Base-by-base conservation (phyloP, 2,797 vertebrate genomes). In the Malacoraja senta region DNA sequence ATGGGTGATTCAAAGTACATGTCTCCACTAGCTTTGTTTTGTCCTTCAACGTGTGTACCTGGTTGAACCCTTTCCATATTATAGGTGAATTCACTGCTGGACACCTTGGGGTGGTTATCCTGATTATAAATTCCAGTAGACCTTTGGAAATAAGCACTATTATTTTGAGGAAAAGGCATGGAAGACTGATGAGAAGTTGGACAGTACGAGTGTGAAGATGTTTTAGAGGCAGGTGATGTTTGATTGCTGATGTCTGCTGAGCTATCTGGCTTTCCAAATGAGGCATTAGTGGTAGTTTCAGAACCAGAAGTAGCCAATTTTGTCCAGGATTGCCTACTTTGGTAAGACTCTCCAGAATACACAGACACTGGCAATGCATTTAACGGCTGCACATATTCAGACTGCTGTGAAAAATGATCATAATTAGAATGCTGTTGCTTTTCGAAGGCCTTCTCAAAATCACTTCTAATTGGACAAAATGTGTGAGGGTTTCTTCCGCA, bases 341-440 rank as follows among this genome's bases (percentile, higher is more conserved):
- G 94, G 79, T 96, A 95, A 71, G 95, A 94, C 81, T 95, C 96
- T 93, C 95, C 93, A 93, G 95, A 93, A 94, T 94, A 96, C 93
- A 95, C 94, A 84, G 95, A 79, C n/a, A 94, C 94, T 72, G 96
- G 94, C 63, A 96, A 94, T 58, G 96, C 74, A 38, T 96, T 96
- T 71, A 96, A 93, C 32, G 96, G 95, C 94, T 96, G 97, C 93
- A 96, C 96, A 94, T 96, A 96, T 7, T 97, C 97, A 79, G 95
- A 94, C 94, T 95, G 96, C 94, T 96, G 96, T 86, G 96, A 76
- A 76, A 92, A 92, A 74, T 91, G 93, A 93, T 95, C 94, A 1
- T 95, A 94, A 94, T 95, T 96, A 93, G 95, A 93, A 94, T 96
- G 95, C 93, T 96, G 97, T 94, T 96, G 97, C 94, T 96, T 96